phyloP scores from a whole-genome alignment of 2,888 invertebrate species.

The Drosophila siamana region DNA sequence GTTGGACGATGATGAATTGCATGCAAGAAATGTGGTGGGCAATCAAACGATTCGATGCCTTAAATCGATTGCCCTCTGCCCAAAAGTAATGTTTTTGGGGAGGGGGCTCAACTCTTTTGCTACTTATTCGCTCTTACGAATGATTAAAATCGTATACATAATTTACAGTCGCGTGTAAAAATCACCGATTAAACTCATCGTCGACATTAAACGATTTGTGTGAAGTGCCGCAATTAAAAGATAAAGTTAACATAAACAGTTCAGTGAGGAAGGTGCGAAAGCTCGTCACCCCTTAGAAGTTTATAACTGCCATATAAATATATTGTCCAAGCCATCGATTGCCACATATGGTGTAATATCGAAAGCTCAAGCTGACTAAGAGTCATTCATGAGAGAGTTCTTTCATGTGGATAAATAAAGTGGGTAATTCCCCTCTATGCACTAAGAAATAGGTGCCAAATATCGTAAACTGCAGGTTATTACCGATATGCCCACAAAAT shows the following conservation, averaged over 20 bases:
- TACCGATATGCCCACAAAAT: slow-evolving; percentile 14
- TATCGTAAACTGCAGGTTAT: background rate
- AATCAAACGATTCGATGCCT: slow-evolving; percentile 63
- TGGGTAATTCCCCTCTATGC: slow-evolving; percentile 31
- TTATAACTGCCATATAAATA: slow-evolving; percentile 15
- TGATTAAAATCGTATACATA: slow-evolving; percentile 14
- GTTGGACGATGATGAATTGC: slow-evolving; percentile 63
- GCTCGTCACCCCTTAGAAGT: slow-evolving; percentile 26
- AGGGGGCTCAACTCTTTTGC: slow-evolving; percentile 2
- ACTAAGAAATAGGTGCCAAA: background rate
- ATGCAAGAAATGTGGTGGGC: slow-evolving; percentile 34
- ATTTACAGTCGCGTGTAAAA: slow-evolving; percentile 54
- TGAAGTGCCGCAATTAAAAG: slow-evolving; percentile 61
- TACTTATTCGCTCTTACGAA: background rate
- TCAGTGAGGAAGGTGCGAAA: slow-evolving; percentile 22
- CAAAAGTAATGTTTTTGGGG: background rate
- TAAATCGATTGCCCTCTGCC: slow-evolving; percentile 41
- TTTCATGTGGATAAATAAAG: slow-evolving; percentile 11
- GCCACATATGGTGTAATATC: slow-evolving; percentile 49
- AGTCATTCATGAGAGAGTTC: background rate
- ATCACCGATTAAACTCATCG: slow-evolving; percentile 58
- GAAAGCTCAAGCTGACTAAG: slow-evolving; percentile 50
- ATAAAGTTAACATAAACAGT: slow-evolving; percentile 42
- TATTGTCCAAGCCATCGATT: slow-evolving; percentile 13
- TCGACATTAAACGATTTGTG: slow-evolving; percentile 50